Evolutionary conservation across 2,113 vertebrate genomes (phyloP), one percentile per base, ranked within the genome.

Genomic region (Leptobrachium leishanense): DNA sequence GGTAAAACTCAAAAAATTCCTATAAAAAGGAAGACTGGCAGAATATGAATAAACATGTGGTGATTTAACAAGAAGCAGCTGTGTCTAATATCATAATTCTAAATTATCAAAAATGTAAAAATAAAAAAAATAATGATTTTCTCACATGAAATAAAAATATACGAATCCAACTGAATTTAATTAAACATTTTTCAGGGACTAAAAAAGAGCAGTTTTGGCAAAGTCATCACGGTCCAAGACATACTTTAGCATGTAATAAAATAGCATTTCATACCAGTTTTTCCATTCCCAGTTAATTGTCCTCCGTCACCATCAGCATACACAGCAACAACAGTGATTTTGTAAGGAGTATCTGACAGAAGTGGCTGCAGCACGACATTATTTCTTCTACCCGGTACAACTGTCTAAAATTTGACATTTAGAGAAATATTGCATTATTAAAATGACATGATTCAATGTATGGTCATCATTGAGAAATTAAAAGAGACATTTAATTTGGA

Each of bases 321-420:
- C 73, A 98, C 72, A 74, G 97, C 95, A 84, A 95, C 94, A 72
- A 99, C 91, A 0, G 93, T 98, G 81, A 99, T 96, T 93, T 95
- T 97, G 87, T 99, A 99, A 0, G 95, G 95, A 0, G 96, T 99
- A 84, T 99, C 96, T 8, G 96, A 86, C 0, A 89, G 85, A 44
- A 99, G 91, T 4, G 94, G 95, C 77, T 94, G 95, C 40, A 99
- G 87, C 65, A 93, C 90, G 72, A 95, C 95, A 68, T 95, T 98
- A 87, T 98, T 99, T 86, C 96, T 95, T 90, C 96, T 98, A 1
- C 97, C 97, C 31, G 95, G 94, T 54, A 98, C 96, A 15, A 89
- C 90, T 1, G 94, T 92, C 98, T 99, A 89, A n/a, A 81, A 74
- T 31, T 31, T 31, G 20, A 31, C 20, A 31, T 31, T 31, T 31